Conservation (phyloP, 1,140 invertebrate species). For the Papilio dardanus region DNA sequence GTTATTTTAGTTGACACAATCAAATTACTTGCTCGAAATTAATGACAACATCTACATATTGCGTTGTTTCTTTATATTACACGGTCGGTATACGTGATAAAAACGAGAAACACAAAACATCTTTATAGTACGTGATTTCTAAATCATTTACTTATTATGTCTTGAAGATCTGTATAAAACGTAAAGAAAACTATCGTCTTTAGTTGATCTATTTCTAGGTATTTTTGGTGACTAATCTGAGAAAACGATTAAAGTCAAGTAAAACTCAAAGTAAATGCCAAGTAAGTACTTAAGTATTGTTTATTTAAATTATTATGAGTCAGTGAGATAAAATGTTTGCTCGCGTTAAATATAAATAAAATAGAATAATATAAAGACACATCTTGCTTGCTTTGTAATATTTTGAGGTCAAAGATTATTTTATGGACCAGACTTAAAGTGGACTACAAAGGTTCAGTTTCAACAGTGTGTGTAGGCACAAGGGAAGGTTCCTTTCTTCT, state of each 20-base stretch:
- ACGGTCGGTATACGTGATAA: background rate
- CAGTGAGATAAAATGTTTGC: background rate
- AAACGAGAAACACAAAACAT: background rate
- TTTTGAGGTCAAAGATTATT: background rate
- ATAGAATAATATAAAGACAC: background rate
- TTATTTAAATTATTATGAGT: constrained; percentile 7
- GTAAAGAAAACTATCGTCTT: background rate
- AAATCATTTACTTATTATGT: background rate
- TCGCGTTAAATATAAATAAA: constrained; percentile 12
- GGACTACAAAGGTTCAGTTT: too few species aligned
- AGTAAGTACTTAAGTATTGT: too few species aligned
- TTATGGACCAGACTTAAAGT: background rate
- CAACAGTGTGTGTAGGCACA: too few species aligned
- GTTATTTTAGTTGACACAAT: constrained; percentile 41
- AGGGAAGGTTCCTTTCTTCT: too few species aligned
- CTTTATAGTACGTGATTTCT: too few species aligned
- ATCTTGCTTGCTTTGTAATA: background rate
- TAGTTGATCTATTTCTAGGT: background rate
- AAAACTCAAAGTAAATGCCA: background rate
- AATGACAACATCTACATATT: constrained; percentile 34
- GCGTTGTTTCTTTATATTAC: background rate
- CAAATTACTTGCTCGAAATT: constrained; percentile 45
- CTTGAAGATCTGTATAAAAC: too few species aligned
- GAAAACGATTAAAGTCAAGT: background rate
- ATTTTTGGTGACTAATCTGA: background rate